Evolutionary conservation across 2,888 invertebrate species (phyloP).

Genomic region (Suillia variegata): DNA sequence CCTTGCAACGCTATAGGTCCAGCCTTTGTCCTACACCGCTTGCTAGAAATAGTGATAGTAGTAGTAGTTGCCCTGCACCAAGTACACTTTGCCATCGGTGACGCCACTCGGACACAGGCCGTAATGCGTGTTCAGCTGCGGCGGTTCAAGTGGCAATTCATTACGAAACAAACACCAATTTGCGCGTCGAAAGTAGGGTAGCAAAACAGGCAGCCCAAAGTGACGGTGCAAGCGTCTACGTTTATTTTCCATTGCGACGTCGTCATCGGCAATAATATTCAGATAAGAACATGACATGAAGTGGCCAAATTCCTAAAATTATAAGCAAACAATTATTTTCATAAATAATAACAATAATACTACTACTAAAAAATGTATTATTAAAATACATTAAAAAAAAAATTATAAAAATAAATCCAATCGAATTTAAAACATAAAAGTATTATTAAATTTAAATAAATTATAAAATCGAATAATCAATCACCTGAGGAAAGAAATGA

Average conservation of each 20-base stretch:
- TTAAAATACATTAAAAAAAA: no score
- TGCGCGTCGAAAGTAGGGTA: conserved; percentile 77
- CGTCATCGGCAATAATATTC: conserved; percentile 69
- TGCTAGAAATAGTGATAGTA: conserved; percentile 99
- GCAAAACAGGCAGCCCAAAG: conserved; percentile 70
- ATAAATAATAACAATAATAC: no score
- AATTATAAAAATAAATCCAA: no score
- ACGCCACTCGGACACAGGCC: conserved; percentile 57
- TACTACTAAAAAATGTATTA: no score
- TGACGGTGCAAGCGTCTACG: conserved; percentile 74
- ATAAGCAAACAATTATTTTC: no score
- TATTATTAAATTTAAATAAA: no score
- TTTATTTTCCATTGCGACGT: conserved; percentile 67
- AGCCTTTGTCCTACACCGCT: conserved; percentile 90
- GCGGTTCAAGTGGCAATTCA: conserved; percentile 59
- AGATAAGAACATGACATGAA: conserved; percentile 78
- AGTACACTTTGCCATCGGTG: conserved; percentile 62
- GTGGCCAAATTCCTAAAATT: conserved; percentile 73
- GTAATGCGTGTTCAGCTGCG: conserved; percentile 78
- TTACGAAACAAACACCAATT: conserved; percentile 68
- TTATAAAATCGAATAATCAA: no score
- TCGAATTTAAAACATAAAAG: no score
- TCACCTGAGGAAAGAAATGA: conserved; percentile 68
- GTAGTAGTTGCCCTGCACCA: conserved; percentile 84
- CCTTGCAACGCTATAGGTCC: conserved; percentile 96